A percentile compares a stretch with the other conserved stretches of the same genome.
Conservation (phyloP, 2,797 vertebrate genomes). For the Anisognathus igniventris region DNA sequence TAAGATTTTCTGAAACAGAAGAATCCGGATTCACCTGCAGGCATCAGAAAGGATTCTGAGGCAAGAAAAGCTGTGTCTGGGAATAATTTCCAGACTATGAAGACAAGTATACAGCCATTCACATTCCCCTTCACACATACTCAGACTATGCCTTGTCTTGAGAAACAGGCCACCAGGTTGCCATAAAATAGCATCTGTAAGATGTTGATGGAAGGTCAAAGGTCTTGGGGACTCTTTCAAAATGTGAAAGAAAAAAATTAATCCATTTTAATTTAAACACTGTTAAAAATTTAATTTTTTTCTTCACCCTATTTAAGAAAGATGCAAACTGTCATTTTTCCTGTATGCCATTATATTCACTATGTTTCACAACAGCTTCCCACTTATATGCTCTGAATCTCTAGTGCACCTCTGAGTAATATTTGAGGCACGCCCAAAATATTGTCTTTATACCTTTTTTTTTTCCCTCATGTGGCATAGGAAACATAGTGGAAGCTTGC, state of each 20-base stretch:
- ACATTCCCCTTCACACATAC: neutral
- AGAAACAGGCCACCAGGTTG: neutral
- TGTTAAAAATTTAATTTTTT: neutral
- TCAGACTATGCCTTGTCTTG: neutral
- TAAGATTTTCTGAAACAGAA: neutral
- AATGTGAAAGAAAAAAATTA: neutral
- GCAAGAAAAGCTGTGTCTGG: neutral
- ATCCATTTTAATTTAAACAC: neutral
- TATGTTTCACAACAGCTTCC: neutral
- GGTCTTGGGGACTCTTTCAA: neutral
- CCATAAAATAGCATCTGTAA: neutral
- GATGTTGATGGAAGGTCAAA: neutral
- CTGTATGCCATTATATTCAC: neutral
- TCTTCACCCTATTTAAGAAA: neutral
- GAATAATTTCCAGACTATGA: neutral
- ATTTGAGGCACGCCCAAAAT: neutral
- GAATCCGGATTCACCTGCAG: neutral
- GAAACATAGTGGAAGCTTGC: neutral
- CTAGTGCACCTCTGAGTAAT: neutral
- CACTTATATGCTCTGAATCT: neutral
- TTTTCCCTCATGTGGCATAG: neutral
- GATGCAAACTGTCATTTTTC: neutral
- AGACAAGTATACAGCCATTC: neutral
- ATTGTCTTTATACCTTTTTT: neutral
- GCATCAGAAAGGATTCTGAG: neutral